These are phyloP conservation scores for Neodontobutis hainanensis DNA, from an alignment of 2,113 vertebrate genomes.

Conservation along the genomic window DNA sequence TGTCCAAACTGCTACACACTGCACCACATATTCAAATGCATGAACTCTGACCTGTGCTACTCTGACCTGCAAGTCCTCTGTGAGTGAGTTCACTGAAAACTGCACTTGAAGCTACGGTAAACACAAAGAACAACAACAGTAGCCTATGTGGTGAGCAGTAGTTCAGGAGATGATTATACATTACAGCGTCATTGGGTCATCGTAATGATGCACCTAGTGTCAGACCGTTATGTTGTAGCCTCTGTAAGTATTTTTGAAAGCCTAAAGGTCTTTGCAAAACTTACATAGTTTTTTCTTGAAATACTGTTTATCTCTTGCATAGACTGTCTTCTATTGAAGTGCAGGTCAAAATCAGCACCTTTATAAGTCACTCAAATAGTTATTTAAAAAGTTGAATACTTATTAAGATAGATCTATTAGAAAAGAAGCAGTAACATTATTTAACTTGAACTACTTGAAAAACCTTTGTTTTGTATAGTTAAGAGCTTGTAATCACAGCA, in stretches of 20 bases:
- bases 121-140: not conserved
- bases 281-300: too few relatives aligned
- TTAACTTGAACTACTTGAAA: slow-evolving; percentile 16
- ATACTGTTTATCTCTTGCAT: not conserved
- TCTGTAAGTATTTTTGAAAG: not conserved
- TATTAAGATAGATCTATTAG: too few relatives aligned
- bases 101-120: not conserved
- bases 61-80: not conserved
- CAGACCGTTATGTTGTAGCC: not conserved
- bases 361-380: not conserved
- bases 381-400: too few relatives aligned
- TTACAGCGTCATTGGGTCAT: too few relatives aligned
- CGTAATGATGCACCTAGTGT: not conserved
- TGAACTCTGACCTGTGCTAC: not conserved
- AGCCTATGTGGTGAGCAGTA: not conserved
- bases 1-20: not conserved
- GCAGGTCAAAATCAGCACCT: not conserved
- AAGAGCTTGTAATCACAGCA: slow-evolving; percentile 32
- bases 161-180: not conserved
- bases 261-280: not conserved
- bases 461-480: slow-evolving; percentile 27
- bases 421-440: not conserved
- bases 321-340: not conserved
- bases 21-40: not conserved
- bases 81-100: not conserved